These are phyloP conservation scores for Eupithecia abbreviata DNA, from an alignment of 2,888 invertebrate species.

Conservation along the genomic window DNA sequence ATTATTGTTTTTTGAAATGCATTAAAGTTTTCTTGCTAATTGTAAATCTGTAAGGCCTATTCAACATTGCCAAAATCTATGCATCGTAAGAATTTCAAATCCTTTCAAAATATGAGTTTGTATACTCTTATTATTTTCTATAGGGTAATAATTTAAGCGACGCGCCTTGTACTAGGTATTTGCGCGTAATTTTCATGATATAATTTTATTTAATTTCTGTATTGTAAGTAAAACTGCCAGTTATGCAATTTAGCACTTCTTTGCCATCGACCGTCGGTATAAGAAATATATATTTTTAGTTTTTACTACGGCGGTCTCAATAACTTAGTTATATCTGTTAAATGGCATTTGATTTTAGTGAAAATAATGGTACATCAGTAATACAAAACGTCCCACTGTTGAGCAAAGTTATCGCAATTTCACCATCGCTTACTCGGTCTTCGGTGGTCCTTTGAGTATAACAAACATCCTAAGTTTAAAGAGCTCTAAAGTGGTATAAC, in stretches of 20 bases:
- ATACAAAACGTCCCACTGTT: background rate
- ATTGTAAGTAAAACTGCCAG: constrained; percentile 54
- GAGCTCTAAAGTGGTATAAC: too few species aligned
- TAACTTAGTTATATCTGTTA: background rate
- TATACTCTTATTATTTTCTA: constrained; percentile 11
- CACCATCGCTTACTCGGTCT: too few species aligned
- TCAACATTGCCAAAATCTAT: constrained; percentile 35
- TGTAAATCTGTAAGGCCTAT: constrained; percentile 24
- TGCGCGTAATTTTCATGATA: constrained; percentile 26
- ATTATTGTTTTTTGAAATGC: background rate
- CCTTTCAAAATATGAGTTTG: background rate
- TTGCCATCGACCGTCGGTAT: constrained; percentile 13
- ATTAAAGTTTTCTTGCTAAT: constrained; percentile 8
- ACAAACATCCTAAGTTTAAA: too few species aligned
- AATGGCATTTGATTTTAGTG: background rate
- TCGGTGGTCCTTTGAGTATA: too few species aligned
- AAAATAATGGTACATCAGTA: background rate
- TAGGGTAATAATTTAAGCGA: constrained; percentile 25
- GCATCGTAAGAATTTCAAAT: constrained; percentile 15
- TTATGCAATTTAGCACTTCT: constrained; percentile 47
- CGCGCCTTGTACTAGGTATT: constrained; percentile 29
- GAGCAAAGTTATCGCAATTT: too few species aligned
- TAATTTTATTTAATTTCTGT: constrained; percentile 37
- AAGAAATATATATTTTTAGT: background rate
- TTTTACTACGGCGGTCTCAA: background rate